Conservation (phyloP, 2,797 vertebrate species). For the Etheostoma perlongum region DNA sequence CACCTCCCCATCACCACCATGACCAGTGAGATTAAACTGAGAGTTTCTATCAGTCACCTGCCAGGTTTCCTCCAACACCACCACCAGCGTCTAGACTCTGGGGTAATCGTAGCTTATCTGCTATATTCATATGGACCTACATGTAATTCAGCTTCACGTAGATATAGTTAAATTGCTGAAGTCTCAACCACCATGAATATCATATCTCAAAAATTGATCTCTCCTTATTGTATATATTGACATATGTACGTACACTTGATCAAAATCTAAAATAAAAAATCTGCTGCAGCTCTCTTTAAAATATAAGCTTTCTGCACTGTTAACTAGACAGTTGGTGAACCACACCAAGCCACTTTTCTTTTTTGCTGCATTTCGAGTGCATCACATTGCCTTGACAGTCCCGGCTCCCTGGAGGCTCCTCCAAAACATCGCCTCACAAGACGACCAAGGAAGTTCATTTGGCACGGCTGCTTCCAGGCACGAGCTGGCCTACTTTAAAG, state of each 20-base stretch:
- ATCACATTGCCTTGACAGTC: slow-evolving; percentile 64
- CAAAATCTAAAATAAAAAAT: background rate
- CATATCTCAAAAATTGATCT: background rate
- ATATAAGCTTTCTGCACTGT: background rate
- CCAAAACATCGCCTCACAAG: slow-evolving; percentile 64
- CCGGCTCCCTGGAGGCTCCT: slow-evolving; percentile 59
- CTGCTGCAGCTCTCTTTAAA: background rate
- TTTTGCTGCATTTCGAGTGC: slow-evolving; percentile 30
- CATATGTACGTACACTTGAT: background rate
- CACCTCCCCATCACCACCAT: background rate
- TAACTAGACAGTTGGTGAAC: slow-evolving; percentile 1
- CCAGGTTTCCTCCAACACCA: slow-evolving; percentile 10
- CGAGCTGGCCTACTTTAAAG: slow-evolving; percentile 81
- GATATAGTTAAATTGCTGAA: background rate
- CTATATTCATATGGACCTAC: background rate
- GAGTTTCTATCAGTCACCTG: slow-evolving; percentile 48
- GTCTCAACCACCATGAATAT: background rate
- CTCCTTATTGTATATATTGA: background rate
- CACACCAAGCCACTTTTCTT: slow-evolving; percentile 19
- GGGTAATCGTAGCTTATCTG: slow-evolving; percentile 13
- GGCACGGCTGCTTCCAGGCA: slow-evolving; percentile 75
- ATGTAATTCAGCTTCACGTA: background rate
- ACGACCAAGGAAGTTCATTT: slow-evolving; percentile 72
- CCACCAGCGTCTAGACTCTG: background rate
- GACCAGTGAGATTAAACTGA: slow-evolving; percentile 4